Conservation (phyloP, 2,797 vertebrate species). For the Sternotherus odoratus region DNA sequence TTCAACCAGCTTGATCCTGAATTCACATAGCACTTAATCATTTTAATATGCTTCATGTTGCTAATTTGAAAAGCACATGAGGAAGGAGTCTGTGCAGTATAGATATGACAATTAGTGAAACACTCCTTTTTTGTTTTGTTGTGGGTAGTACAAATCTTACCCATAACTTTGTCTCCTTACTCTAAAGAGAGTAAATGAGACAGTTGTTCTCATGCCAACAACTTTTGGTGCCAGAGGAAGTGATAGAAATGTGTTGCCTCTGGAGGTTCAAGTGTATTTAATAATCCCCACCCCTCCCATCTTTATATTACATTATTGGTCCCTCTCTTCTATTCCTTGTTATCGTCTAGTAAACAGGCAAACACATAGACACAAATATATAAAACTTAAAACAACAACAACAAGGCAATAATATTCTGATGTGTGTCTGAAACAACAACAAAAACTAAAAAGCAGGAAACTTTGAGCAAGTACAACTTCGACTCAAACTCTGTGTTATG, state of each 20-base stretch:
- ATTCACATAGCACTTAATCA: constrained; percentile 79
- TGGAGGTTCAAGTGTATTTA: constrained; percentile 72
- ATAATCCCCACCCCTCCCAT: constrained; percentile 66
- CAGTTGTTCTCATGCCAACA: constrained; percentile 78
- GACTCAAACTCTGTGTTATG: constrained; percentile 8
- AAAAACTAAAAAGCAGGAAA: constrained; percentile 14
- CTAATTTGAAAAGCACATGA: constrained; percentile 77
- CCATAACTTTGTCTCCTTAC: constrained; percentile 72
- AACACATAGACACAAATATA: constrained; percentile 3
- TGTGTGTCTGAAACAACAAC: constrained; percentile 20
- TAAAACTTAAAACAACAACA: constrained; percentile 2
- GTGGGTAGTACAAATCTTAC: constrained; percentile 73
- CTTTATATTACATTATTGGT: constrained; percentile 64
- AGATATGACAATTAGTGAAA: constrained; percentile 81
- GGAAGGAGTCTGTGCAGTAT: constrained; percentile 73
- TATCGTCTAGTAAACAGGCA: constrained; percentile 71
- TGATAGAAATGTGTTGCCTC: constrained; percentile 67
- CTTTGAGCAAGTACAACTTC: constrained; percentile 13
- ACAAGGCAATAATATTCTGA: constrained; percentile 36
- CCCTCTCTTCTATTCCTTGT: constrained; percentile 71
- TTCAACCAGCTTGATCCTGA: constrained; percentile 72
- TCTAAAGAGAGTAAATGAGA: constrained; percentile 72
- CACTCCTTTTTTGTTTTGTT: constrained; percentile 71
- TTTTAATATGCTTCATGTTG: constrained; percentile 76
- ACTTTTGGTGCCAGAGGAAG: constrained; percentile 74